Conservation (phyloP, 1,140 invertebrate genomes). For the Vollenhovia emeryi region DNA sequence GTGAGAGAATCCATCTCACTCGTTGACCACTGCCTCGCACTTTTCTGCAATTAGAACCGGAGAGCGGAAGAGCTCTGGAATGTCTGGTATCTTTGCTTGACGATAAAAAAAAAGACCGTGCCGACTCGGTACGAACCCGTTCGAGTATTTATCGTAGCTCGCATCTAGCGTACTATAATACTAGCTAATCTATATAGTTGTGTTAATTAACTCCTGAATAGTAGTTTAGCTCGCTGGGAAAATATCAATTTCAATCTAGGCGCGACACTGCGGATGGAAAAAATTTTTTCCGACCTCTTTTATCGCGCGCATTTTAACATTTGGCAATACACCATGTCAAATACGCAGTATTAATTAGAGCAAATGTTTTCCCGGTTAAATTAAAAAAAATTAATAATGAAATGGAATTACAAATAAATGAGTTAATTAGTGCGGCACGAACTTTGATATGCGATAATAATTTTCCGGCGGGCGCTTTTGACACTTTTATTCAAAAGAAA, state of each 20-base stretch:
- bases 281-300: background rate
- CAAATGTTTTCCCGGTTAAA: background rate
- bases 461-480: background rate
- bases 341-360: background rate
- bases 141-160: background rate
- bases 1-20: conserved; percentile 49
- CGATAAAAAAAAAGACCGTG: background rate
- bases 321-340: background rate
- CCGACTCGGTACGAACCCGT: background rate
- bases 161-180: background rate
- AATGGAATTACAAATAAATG: background rate
- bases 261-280: background rate
- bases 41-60: conserved; percentile 52
- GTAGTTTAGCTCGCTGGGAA: background rate
- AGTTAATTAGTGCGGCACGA: background rate
- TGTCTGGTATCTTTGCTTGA: conserved; percentile 35
- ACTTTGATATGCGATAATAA: background rate
- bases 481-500: background rate
- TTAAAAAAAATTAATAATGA: background rate
- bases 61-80: conserved; percentile 24
- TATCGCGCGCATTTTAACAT: background rate
- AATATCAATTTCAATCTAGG: conserved; percentile 4
- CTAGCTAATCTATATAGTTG: background rate
- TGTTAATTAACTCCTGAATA: conserved; percentile 9
- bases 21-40: conserved; percentile 41